Evolutionary conservation across 2,888 invertebrate species (phyloP).

Genomic region (Acrobasis suavella): DNA sequence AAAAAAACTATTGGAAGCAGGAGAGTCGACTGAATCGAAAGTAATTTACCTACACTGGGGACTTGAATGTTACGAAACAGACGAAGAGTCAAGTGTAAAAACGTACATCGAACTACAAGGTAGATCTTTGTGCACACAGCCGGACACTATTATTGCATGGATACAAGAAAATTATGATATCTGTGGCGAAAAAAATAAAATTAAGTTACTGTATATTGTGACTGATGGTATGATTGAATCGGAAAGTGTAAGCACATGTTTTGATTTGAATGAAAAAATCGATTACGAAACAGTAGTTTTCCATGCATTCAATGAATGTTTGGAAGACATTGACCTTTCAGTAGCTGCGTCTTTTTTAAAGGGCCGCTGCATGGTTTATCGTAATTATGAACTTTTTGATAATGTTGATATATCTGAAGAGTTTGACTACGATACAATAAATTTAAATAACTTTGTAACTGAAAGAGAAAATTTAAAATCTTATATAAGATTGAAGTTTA

Average conservation of each 20-base stretch:
- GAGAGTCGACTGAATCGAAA: background rate
- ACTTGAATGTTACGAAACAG: constrained; percentile 35
- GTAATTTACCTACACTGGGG: constrained; percentile 45
- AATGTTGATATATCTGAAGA: constrained; percentile 42
- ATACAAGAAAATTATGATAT: constrained; percentile 26
- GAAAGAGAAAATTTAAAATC: constrained; percentile 44
- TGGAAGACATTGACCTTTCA: constrained; percentile 18
- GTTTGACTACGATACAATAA: constrained; percentile 45
- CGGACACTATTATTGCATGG: constrained; percentile 32
- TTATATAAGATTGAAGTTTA: constrained; percentile 47
- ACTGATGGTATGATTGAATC: constrained; percentile 40
- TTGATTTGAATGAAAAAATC: constrained; percentile 37
- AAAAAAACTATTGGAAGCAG: constrained; percentile 2
- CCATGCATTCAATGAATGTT: constrained; percentile 15
- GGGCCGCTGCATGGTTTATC: constrained; percentile 38
- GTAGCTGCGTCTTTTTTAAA: constrained; percentile 33
- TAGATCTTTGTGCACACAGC: constrained; percentile 15
- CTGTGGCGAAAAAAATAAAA: constrained; percentile 30
- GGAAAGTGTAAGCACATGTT: constrained; percentile 27
- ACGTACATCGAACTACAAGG: background rate
- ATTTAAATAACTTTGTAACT: constrained; percentile 37
- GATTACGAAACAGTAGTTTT: constrained; percentile 40
- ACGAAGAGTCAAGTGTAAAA: constrained; percentile 30
- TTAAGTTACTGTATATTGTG: constrained; percentile 43
- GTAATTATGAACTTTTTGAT: constrained; percentile 39